Evolutionary conservation across 2,113 vertebrate genomes (phyloP).

Genomic region (Pteropus alecto): DNA sequence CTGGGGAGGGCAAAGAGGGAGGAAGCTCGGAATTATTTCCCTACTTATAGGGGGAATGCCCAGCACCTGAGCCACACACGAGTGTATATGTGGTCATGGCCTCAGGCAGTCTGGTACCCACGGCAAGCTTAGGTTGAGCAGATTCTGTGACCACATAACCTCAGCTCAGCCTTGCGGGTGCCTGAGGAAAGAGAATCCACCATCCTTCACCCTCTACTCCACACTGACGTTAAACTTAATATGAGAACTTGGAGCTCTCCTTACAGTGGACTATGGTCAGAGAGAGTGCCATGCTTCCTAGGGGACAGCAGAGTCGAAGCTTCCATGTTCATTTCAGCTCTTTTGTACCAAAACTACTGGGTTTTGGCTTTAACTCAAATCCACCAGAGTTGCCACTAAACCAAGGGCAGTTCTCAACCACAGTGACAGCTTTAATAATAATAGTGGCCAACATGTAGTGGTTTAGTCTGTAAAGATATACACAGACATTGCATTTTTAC

Average conservation of each 20-base stretch:
- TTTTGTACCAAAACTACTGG: neutral
- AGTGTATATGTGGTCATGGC: neutral
- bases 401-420: neutral
- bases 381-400: neutral
- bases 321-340: neutral
- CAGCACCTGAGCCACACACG: neutral
- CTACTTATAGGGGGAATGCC: neutral
- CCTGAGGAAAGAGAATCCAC: neutral
- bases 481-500: neutral
- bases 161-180: neutral
- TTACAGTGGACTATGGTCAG: neutral
- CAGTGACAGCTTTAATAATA: neutral
- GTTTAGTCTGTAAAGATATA: neutral
- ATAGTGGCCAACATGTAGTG: neutral
- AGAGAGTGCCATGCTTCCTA: neutral
- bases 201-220: neutral
- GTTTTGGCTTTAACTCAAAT: neutral
- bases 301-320: neutral
- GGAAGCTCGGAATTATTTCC: neutral
- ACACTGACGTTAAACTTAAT: neutral
- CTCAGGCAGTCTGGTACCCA: neutral
- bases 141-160: neutral
- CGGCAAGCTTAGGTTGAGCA: neutral
- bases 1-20: constrained; percentile 6
- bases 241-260: neutral